Evolutionary conservation across 2,888 invertebrate genomes (phyloP).

Genomic region (Stomorhina lunata): DNA sequence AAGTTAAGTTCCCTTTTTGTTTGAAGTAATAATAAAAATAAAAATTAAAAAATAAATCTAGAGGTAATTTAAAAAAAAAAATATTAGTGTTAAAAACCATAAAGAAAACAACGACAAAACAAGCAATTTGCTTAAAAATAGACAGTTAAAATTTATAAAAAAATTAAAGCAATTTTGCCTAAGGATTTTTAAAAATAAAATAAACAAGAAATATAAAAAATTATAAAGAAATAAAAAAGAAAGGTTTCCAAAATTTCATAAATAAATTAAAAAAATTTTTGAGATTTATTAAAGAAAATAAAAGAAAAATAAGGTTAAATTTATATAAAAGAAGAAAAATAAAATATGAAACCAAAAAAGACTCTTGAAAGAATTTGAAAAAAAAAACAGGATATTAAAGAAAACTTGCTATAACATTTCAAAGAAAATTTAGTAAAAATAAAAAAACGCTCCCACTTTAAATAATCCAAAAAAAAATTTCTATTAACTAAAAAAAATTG

Average conservation of each 20-base stretch:
- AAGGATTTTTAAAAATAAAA: conserved; percentile 61
- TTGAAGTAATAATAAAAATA: conserved; percentile 56
- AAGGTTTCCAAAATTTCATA: conserved; percentile 70
- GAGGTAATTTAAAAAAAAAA: conserved; percentile 23
- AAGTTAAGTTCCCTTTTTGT: conserved; percentile 16
- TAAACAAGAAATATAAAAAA: conserved; percentile 67
- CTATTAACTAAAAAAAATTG: conserved; percentile 35
- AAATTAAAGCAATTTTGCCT: conserved; percentile 58
- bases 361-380: conserved; percentile 35
- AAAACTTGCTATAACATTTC: conserved; percentile 68
- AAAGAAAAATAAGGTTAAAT: conserved; percentile 57
- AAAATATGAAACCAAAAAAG: conserved; percentile 55
- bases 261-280: conserved; percentile 61
- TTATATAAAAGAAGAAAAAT: conserved; percentile 53
- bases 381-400: conserved; percentile 72
- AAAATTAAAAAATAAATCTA: conserved; percentile 36
- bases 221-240: conserved; percentile 70
- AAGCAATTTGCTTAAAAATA: conserved; percentile 64
- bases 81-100: conserved; percentile 19
- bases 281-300: conserved; percentile 34
- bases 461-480: no score
- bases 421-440: no score
- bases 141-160: no score
- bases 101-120: conserved; percentile 60
- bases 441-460: no score